Evolutionary conservation across 1,140 invertebrate genomes (phyloP).

Genomic region (Agrypnia vestita): DNA sequence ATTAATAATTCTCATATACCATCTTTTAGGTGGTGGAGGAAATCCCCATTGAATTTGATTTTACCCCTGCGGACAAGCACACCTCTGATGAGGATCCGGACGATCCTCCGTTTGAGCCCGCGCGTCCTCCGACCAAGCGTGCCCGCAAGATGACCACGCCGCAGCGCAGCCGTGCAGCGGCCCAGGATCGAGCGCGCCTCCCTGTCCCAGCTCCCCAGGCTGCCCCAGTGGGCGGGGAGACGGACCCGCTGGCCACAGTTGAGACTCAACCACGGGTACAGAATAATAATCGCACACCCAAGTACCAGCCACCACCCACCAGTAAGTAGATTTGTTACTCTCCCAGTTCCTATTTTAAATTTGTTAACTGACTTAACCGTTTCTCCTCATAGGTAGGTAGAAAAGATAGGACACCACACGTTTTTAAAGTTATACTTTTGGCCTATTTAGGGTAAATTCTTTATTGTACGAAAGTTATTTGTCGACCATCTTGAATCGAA

Average conservation of each 20-base stretch:
- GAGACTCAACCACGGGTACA: not conserved
- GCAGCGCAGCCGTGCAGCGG: constrained; percentile 17
- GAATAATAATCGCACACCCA: not conserved
- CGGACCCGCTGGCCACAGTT: not conserved
- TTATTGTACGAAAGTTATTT: too few species aligned
- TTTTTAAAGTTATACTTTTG: too few species aligned
- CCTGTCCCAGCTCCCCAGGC: not conserved
- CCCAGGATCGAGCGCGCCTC: not conserved
- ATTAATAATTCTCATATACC: too few species aligned
- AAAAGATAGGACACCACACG: too few species aligned
- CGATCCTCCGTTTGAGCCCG: not conserved
- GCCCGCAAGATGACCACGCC: constrained; percentile 35
- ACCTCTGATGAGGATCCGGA: constrained; percentile 2
- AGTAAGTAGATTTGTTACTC: constrained; percentile 13
- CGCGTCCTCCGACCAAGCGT: not conserved
- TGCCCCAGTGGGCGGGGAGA: not conserved
- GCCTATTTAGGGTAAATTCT: too few species aligned
- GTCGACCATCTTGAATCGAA: too few species aligned
- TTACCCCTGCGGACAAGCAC: constrained; percentile 27
- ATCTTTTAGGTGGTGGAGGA: constrained; percentile 27
- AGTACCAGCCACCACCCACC: constrained; percentile 14
- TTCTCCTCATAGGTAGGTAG: too few species aligned
- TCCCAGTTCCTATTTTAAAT: too few species aligned
- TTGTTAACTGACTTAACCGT: too few species aligned
- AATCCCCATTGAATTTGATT: constrained; percentile 43